A percentile compares a stretch with the other conserved stretches of the same genome.
Evolutionary conservation across 2,888 invertebrate genomes (phyloP).

Genomic region (Tricholauxania praeusta): DNA sequence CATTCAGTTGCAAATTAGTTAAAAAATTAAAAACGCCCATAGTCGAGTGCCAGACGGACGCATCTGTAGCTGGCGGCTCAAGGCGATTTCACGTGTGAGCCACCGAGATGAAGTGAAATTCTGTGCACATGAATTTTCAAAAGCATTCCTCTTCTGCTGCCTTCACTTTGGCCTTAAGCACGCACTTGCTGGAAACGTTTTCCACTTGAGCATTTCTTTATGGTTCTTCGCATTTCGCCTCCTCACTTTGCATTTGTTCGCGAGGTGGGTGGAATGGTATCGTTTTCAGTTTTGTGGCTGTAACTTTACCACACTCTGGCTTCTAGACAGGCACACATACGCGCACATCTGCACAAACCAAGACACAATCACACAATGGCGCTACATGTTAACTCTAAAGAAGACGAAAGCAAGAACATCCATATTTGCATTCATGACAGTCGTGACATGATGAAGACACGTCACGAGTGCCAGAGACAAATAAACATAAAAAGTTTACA

Average conservation of each 20-base stretch:
- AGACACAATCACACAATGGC: background rate
- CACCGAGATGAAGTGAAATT: background rate
- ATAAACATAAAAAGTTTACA: constrained; percentile 13
- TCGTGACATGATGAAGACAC: constrained; percentile 18
- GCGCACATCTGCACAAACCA: background rate
- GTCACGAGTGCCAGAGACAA: constrained; percentile 18
- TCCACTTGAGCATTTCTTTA: background rate
- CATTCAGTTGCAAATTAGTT: too few relatives aligned
- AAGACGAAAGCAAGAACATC: background rate
- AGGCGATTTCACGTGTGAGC: constrained; percentile 6
- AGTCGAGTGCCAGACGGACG: too few relatives aligned
- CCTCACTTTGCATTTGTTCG: background rate
- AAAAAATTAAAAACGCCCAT: too few relatives aligned
- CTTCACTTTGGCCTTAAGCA: background rate
- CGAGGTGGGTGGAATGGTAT: too few relatives aligned
- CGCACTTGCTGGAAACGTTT: constrained; percentile 7
- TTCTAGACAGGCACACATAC: background rate
- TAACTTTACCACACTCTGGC: background rate
- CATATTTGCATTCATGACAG: constrained; percentile 20
- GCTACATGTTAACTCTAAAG: background rate
- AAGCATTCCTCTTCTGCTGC: background rate
- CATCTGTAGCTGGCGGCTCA: background rate
- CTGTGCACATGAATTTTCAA: background rate
- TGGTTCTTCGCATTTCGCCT: background rate
- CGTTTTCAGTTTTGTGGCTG: background rate